These are phyloP conservation scores for Cheilosia impressa DNA, from an alignment of 2,888 invertebrate species.

Conservation along the genomic window DNA sequence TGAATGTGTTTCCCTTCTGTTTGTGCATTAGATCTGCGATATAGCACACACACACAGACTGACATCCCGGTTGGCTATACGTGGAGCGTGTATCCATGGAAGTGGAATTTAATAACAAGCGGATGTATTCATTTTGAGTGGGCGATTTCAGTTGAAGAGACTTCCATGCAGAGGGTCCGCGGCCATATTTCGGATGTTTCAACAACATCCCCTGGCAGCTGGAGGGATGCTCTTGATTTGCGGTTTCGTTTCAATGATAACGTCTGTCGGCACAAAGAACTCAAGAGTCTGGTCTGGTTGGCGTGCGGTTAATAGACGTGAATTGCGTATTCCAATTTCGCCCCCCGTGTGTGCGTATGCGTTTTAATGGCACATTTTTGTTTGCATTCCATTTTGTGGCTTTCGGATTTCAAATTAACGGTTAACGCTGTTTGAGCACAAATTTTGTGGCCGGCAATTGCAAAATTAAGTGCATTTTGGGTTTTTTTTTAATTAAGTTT, in stretches of 20 bases:
- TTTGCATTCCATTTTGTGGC: constrained; percentile 53
- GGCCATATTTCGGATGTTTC: not conserved
- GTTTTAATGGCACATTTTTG: constrained; percentile 65
- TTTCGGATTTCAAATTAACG: constrained; percentile 52
- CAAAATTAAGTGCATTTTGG: constrained; percentile 28
- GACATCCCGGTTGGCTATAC: constrained; percentile 1
- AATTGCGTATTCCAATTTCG: constrained; percentile 34
- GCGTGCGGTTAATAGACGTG: constrained; percentile 45
- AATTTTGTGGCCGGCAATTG: constrained; percentile 37
- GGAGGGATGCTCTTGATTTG: constrained; percentile 38
- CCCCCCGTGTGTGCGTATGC: constrained; percentile 34
- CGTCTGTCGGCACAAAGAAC: constrained; percentile 16
- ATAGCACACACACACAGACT: constrained; percentile 11
- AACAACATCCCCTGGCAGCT: not conserved
- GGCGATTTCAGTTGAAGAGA: constrained; percentile 36
- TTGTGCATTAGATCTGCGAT: constrained; percentile 42
- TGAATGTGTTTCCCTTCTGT: not conserved
- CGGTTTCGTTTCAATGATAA: constrained; percentile 43
- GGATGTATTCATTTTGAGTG: constrained; percentile 42
- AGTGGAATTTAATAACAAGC: constrained; percentile 57
- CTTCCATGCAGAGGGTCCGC: not conserved
- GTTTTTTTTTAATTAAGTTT: constrained; percentile 49
- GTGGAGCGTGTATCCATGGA: constrained; percentile 28
- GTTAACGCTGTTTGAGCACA: constrained; percentile 52
- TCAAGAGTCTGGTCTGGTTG: constrained; percentile 7